Evolutionary conservation across 2,797 vertebrate genomes (phyloP).

Genomic region (Allochrocebus solatus): DNA sequence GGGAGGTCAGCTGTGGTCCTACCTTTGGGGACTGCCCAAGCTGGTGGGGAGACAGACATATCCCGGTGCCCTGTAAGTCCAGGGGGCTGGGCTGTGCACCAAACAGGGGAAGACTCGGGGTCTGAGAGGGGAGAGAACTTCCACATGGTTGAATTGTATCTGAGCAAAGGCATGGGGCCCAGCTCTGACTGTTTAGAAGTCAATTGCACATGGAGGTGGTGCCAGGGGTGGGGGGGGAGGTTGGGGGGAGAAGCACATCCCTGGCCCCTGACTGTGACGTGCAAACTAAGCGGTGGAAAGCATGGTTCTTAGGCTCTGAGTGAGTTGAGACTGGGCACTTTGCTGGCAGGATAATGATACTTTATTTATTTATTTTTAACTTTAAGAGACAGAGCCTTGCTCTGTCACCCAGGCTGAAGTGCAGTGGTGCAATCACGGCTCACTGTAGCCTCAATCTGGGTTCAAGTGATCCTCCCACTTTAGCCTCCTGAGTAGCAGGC

Average conservation of each 20-base stretch:
- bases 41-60: rapidly evolving
- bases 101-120: no score
- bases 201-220: background rate
- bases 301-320: background rate
- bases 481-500: background rate
- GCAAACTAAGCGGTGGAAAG: background rate
- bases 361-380: background rate
- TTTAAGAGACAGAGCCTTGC: background rate
- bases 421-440: background rate
- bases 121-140: background rate
- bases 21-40: background rate
- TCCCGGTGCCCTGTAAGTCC: rapidly evolving
- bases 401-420: background rate
- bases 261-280: background rate
- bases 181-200: background rate
- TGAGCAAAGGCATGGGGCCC: background rate
- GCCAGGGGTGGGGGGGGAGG: rapidly evolving
- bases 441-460: background rate
- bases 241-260: background rate
- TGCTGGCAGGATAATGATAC: background rate
- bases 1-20: background rate
- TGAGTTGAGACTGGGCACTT: background rate
- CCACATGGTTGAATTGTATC: rapidly evolving
- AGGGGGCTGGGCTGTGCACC: background rate
- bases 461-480: background rate